Conservation (phyloP, 2,797 vertebrate species). For the Ptychadena robeensis region DNA sequence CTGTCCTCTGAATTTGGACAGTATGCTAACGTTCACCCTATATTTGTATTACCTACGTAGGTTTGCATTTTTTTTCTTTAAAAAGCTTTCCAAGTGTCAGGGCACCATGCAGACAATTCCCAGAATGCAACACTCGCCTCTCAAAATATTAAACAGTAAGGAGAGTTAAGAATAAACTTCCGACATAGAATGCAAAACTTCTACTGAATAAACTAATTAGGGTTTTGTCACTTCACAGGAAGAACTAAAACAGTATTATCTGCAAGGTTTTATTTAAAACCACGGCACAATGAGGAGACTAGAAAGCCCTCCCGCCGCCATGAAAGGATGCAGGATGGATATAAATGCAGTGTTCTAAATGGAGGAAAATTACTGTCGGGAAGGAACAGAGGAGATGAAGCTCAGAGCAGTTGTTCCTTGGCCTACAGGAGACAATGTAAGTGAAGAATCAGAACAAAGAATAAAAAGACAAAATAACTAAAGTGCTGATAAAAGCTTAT, state of each 20-base stretch:
- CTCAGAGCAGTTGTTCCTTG: constrained; percentile 1
- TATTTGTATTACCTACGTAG: no score
- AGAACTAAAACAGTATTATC: constrained; percentile 36
- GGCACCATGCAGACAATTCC: background rate
- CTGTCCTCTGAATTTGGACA: no score
- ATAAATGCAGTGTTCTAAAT: constrained; percentile 15
- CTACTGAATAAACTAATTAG: constrained; percentile 9
- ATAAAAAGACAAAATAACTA: background rate
- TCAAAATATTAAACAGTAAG: background rate
- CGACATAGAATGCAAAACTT: background rate
- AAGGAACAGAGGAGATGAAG: background rate
- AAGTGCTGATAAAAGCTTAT: background rate
- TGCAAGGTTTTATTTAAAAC: constrained; percentile 10
- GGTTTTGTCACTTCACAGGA: background rate
- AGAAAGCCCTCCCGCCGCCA: background rate
- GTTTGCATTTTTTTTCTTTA: background rate
- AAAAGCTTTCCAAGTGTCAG: background rate
- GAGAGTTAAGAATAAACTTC: background rate
- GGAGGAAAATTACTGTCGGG: constrained; percentile 35
- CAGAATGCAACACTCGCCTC: background rate
- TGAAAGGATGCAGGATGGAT: background rate
- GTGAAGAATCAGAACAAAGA: background rate
- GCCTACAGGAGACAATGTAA: constrained; percentile 7
- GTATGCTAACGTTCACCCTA: no score
- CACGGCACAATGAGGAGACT: background rate